Evolutionary conservation across 2,888 invertebrate species (phyloP).

Genomic region (Catocala nupta): DNA sequence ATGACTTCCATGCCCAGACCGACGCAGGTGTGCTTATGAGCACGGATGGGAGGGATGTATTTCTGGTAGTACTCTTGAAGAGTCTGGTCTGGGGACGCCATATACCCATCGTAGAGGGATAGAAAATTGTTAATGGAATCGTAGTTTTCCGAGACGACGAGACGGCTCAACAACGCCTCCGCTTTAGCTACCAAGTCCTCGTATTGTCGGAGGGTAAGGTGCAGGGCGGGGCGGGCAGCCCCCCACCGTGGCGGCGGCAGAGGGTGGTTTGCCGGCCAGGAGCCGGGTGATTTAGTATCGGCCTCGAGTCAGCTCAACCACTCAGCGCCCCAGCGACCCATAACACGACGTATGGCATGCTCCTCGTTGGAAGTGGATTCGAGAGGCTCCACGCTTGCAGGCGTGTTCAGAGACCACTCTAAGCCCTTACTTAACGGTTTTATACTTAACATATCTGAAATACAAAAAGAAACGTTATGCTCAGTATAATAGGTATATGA

Average conservation of each 20-base stretch:
- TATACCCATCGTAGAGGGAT: constrained; percentile 89
- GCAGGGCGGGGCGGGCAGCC: constrained; percentile 87
- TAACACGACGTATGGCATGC: constrained; percentile 85
- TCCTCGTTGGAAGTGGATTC: constrained; percentile 81
- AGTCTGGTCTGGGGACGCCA: constrained; percentile 89
- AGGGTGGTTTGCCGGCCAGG: constrained; percentile 83
- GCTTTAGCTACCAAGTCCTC: constrained; percentile 94
- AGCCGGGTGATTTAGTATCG: constrained; percentile 64
- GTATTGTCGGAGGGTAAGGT: constrained; percentile 92
- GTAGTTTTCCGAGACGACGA: constrained; percentile 95
- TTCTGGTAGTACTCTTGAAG: constrained; percentile 92
- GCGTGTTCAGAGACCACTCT: constrained; percentile 83
- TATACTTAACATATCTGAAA: constrained; percentile 84
- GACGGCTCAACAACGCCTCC: constrained; percentile 93
- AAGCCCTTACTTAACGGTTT: constrained; percentile 85
- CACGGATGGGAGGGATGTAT: constrained; percentile 94
- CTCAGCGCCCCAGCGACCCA: constrained; percentile 97
- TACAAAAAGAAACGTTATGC: constrained; percentile 8
- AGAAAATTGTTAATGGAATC: constrained; percentile 96
- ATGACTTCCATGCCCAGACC: constrained; percentile 95
- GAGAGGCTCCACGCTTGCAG: constrained; percentile 71
- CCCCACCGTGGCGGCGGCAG: constrained; percentile 83
- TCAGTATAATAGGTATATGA: neutral
- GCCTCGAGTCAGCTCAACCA: constrained; percentile 99
- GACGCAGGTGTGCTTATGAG: constrained; percentile 95